phyloP scores from a whole-genome alignment of 2,888 invertebrate genomes.

The Drosophila ezoana region DNA sequence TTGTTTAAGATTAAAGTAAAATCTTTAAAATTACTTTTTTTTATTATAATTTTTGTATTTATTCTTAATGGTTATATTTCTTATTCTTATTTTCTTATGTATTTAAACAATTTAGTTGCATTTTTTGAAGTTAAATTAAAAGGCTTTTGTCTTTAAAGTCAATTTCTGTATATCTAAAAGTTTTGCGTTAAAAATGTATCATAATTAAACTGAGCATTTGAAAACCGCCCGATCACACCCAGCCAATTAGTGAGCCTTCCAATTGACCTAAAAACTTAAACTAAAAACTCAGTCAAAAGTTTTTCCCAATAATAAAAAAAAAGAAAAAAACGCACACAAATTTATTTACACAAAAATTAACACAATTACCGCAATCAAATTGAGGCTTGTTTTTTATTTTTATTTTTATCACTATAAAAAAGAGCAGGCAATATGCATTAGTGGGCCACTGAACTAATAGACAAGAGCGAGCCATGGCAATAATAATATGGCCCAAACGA shows the following conservation, averaged over 20 bases:
- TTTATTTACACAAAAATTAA: slow-evolving; percentile 64
- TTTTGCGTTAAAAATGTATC: neutral
- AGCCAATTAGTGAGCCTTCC: slow-evolving; percentile 34
- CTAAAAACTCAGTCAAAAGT: slow-evolving; percentile 7
- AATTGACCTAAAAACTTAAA: slow-evolving; percentile 60
- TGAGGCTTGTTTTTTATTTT: slow-evolving; percentile 30
- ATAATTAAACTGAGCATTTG: neutral
- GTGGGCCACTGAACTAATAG: slow-evolving; percentile 81
- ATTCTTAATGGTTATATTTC: neutral
- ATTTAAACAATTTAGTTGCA: neutral
- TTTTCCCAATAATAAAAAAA: slow-evolving; percentile 32
- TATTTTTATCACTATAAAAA: slow-evolving; percentile 27
- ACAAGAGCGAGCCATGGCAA: slow-evolving; percentile 44
- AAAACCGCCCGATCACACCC: slow-evolving; percentile 6
- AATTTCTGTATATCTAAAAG: neutral
- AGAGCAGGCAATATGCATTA: slow-evolving; percentile 71
- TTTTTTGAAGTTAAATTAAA: neutral
- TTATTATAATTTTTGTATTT: neutral
- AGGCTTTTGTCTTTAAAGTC: too few relatives aligned
- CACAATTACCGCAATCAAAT: slow-evolving; percentile 80
- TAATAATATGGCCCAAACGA: slow-evolving; percentile 33
- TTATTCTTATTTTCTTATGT: neutral
- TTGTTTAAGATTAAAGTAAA: too few relatives aligned
- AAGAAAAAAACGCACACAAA: slow-evolving; percentile 7
- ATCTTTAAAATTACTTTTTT: too few relatives aligned